Base-by-base conservation (phyloP, 2,797 vertebrate species). In the Enteromius fasciolatus region DNA sequence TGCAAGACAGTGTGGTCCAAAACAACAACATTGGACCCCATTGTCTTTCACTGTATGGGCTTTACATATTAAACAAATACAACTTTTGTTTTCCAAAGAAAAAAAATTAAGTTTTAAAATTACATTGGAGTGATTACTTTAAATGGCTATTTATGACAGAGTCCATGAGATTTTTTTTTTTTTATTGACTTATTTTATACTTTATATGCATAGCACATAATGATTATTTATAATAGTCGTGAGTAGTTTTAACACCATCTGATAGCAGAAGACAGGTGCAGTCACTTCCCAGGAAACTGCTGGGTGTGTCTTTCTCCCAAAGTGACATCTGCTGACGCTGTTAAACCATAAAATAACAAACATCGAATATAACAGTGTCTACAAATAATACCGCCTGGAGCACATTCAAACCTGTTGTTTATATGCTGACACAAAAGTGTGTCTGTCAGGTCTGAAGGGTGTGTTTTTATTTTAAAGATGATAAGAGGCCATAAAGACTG, bases 281-380 rank as follows among this genome's bases (percentile, higher is more conserved):
- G 63, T 80, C 67, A 67, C 80, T 82, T 84, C 81, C 79, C 70
- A 57, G 67, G 68, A 83, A 85, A 83, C 78, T 61, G 69, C 39
- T 73, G 83, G 67, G 81, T 83, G 69, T 83, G 72, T 82, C 67
- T 81, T 66, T 70, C 31, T 41, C 59, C 74, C 78, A 77, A 76
- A 83, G 81, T 86, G 85, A 75, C 77, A 83, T 83, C 81, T 80
- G 78, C 78, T 83, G 85, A 83, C 10, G 67, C 74, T 57, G 81
- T 77, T 70, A 83, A 83, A 77, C 57, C 69, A 39, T 81, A 72
- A 83, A 80, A 77, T 57, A 83, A 72, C 77, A 83, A 86, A 86
- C 81, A 83, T 66, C 6, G 41, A 76, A 70, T 61, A 80, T 66
- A 80, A 81, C 66, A 76, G 61, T 33, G 57, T 86, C 81, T 83